Base-by-base conservation (phyloP, 2,888 invertebrate species). In the Drosophila lacicola region DNA sequence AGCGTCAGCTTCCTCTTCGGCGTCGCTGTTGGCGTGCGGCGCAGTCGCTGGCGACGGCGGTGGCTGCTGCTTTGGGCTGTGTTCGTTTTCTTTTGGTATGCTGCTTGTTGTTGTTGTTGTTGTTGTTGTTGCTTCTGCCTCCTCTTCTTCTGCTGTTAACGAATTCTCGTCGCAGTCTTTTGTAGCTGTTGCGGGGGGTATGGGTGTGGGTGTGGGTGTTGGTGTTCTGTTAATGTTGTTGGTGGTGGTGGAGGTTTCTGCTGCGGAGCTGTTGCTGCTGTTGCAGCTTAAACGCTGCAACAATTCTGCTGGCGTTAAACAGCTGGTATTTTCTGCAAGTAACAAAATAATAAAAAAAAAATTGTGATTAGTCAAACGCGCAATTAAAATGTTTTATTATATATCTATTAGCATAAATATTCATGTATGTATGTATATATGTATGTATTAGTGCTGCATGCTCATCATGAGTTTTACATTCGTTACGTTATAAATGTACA, bases 91-190 rank as follows among this genome's bases (percentile, higher is more conserved):
- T 78, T 84, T 84, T 84, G 83, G 83, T 84, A 88, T 82, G 70
- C 69, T 84, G 79, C 62, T 66, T 62, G 34, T 49, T 58, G 50
- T 57, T 54, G 70, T n/a, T 74, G 70, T 34, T 72, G 41, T 29
- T 69, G 53, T 69, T 61, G 69, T 49, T 61, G 51, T 61, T 56
- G 69, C 17, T 58, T 61, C 57, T 72, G 13, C 34, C 6, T 36
- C 39, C 21, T 1, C 10, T 37, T 54, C 21, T 50, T 61, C 55
- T 74, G 53, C 60, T 69, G 55, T 68, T 57, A 66, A 58, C 49
- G 72, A 60, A 58, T 54, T 36, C 19, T 80, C 71, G 70, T 71
- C 73, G 75, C 91, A 90, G 90, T 90, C 90, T 90, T 87, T 80
- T 70, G 58, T 69, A 60, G 71, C 64, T 79, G 74, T 63, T 78